Evolutionary conservation across 2,888 invertebrate genomes (phyloP).

Genomic region (Atethmia centrago): DNA sequence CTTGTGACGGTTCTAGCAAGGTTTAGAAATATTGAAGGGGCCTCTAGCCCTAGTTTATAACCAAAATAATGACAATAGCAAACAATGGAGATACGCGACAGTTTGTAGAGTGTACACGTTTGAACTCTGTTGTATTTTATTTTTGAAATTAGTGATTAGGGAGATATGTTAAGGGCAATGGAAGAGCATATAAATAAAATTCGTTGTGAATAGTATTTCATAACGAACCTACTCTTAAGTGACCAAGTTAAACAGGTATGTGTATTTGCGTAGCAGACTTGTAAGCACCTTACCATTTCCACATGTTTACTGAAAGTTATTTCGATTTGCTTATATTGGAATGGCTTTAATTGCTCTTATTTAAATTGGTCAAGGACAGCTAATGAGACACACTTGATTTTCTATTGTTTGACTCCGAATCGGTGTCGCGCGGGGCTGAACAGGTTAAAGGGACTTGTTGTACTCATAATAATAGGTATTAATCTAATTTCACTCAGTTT

Average conservation of each 20-base stretch:
- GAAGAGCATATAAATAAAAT: conserved; percentile 17
- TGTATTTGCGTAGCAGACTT: conserved; percentile 22
- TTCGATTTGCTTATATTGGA: conserved; percentile 9
- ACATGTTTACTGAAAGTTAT: conserved; percentile 1
- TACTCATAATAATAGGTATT: conserved; percentile 31
- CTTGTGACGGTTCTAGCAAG: conserved; percentile 38
- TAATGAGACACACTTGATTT: too few relatives aligned
- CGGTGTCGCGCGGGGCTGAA: too few relatives aligned
- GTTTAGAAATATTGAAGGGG: conserved; percentile 13
- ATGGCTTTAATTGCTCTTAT: conserved; percentile 17
- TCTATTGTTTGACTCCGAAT: too few relatives aligned
- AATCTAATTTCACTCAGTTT: conserved; percentile 38
- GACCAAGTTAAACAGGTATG: neutral
- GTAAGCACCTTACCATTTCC: conserved; percentile 4
- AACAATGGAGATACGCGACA: conserved; percentile 9
- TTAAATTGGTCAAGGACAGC: too few relatives aligned
- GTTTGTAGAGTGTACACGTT: conserved; percentile 9
- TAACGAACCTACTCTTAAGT: conserved; percentile 5
- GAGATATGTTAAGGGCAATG: neutral
- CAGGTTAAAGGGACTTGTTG: conserved; percentile 19
- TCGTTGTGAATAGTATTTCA: conserved; percentile 37
- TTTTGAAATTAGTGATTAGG: neutral
- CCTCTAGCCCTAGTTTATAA: conserved; percentile 11
- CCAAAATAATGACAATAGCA: conserved; percentile 26
- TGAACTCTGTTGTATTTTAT: conserved; percentile 1